Evolutionary conservation across 2,888 invertebrate genomes (phyloP).

Genomic region (Drosophila villosipedis): DNA sequence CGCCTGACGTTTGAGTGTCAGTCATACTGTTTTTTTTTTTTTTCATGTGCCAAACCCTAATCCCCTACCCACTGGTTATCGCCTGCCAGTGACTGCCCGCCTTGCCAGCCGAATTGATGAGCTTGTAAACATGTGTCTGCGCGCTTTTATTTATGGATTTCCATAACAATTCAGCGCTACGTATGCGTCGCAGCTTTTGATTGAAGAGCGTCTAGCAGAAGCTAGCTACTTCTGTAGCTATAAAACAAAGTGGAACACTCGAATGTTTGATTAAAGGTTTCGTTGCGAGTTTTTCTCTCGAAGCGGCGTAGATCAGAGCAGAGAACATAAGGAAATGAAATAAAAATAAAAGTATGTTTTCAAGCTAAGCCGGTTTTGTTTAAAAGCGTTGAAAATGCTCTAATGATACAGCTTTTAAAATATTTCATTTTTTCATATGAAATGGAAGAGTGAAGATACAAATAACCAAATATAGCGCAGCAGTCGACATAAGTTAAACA

Average conservation of each 20-base stretch:
- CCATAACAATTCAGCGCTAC: slow-evolving; percentile 74
- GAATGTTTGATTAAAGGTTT: slow-evolving; percentile 55
- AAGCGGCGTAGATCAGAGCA: slow-evolving; percentile 5
- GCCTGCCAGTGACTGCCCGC: slow-evolving; percentile 16
- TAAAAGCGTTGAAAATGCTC: background rate
- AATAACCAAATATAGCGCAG: background rate
- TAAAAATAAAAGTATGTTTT: background rate
- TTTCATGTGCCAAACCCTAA: background rate
- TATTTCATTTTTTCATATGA: background rate
- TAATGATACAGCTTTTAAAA: background rate
- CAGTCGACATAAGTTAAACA: background rate
- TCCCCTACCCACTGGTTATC: slow-evolving; percentile 6
- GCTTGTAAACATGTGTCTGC: slow-evolving; percentile 78
- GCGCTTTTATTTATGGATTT: slow-evolving; percentile 77
- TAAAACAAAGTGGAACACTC: slow-evolving; percentile 25
- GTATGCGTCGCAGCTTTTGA: slow-evolving; percentile 73
- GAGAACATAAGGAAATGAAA: slow-evolving; percentile 15
- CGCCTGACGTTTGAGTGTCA: slow-evolving; percentile 70
- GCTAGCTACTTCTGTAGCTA: slow-evolving; percentile 31
- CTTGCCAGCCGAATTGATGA: slow-evolving; percentile 69
- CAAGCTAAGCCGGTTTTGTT: no score
- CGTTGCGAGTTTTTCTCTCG: background rate
- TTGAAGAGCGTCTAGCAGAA: slow-evolving; percentile 65
- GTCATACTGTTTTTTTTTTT: slow-evolving; percentile 22
- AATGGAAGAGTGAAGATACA: background rate